Evolutionary conservation across 2,113 vertebrate genomes (phyloP).

Genomic region (Elanoides forficatus): DNA sequence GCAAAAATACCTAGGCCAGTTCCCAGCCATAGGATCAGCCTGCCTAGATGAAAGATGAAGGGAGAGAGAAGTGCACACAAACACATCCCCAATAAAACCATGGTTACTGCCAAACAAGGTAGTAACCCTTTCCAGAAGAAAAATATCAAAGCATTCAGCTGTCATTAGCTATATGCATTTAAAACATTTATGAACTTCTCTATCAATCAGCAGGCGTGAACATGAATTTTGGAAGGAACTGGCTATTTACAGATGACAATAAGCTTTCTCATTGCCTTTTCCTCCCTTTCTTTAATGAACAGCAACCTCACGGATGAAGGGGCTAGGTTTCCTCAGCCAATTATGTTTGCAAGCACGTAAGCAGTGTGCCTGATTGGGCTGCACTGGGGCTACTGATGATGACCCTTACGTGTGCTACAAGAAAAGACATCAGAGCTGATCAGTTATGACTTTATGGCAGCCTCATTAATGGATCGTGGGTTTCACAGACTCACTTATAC

Average conservation of each 20-base stretch:
- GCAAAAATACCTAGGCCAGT: neutral
- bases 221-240: neutral
- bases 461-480: neutral
- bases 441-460: neutral
- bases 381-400: neutral
- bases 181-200: neutral
- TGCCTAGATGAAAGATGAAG: neutral
- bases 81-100: neutral
- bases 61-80: neutral
- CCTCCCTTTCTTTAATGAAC: neutral
- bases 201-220: neutral
- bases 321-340: neutral
- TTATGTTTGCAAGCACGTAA: accelerated
- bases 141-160: neutral
- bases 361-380: neutral
- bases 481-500: conserved; percentile 9
- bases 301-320: too few relatives aligned
- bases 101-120: neutral
- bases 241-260: neutral
- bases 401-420: neutral
- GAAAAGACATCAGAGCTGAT: neutral
- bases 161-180: neutral
- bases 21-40: neutral
- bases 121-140: neutral
- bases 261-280: neutral